phyloP scores from a whole-genome alignment of 2,797 vertebrate genomes.

The Cynodonichthys magdalenae region DNA sequence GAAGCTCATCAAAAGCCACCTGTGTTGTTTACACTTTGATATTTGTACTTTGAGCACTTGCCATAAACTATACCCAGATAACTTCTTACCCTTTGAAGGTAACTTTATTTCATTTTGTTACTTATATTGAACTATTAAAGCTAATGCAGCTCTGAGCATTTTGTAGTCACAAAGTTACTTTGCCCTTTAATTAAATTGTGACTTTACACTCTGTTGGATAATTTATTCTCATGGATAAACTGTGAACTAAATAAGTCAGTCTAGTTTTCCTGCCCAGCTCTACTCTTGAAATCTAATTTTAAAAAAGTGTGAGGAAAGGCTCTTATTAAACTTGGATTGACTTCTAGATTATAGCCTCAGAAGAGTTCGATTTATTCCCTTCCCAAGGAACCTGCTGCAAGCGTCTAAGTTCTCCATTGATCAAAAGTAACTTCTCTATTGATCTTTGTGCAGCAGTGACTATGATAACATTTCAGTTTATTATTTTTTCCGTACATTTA shows the following conservation, averaged over 20 bases:
- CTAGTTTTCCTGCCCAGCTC: neutral
- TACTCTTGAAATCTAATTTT: constrained; percentile 13
- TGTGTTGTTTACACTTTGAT: too few species aligned
- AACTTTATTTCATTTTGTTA: neutral
- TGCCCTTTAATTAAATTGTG: constrained; percentile 3
- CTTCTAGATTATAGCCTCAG: constrained; percentile 17
- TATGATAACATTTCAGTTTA: constrained; percentile 13
- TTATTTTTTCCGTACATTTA: constrained; percentile 2
- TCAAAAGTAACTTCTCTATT: constrained; percentile 25
- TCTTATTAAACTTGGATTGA: constrained; percentile 20
- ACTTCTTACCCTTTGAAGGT: neutral
- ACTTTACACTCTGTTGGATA: constrained; percentile 1
- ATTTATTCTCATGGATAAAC: constrained; percentile 5
- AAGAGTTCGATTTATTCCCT: constrained; percentile 19
- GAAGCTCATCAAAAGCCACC: too few species aligned
- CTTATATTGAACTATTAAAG: constrained; percentile 5
- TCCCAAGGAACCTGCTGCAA: constrained; percentile 11
- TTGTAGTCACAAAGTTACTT: neutral
- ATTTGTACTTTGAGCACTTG: too few species aligned
- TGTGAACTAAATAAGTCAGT: constrained; percentile 3
- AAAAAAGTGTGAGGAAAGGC: constrained; percentile 11
- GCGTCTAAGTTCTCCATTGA: constrained; percentile 16
- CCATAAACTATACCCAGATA: neutral
- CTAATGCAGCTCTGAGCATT: neutral
- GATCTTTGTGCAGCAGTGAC: constrained; percentile 16